A percentile compares a stretch with the other conserved stretches of the same genome.
Evolutionary conservation across 2,113 vertebrate genomes (phyloP).

Genomic region (Glareola pratincola): DNA sequence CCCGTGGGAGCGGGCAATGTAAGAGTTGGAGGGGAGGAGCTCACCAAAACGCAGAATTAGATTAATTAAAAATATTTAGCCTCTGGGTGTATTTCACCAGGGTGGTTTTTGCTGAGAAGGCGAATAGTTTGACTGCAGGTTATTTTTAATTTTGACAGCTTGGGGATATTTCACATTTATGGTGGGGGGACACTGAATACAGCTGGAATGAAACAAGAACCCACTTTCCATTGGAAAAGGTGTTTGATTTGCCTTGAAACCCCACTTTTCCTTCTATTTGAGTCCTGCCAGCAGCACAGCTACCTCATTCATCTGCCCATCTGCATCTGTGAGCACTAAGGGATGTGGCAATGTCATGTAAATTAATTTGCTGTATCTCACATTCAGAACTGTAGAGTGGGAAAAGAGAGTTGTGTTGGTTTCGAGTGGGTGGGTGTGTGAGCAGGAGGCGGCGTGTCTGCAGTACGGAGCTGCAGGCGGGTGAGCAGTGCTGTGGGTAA

Average conservation of each 20-base stretch:
- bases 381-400: background rate
- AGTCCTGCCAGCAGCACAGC: background rate
- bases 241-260: background rate
- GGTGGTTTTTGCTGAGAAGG: background rate
- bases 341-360: background rate
- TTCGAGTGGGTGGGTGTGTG: background rate
- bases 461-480: background rate
- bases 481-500: background rate
- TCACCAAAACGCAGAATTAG: background rate
- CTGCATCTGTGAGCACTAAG: background rate
- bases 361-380: background rate
- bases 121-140: background rate
- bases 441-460: fast-evolving
- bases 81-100: background rate
- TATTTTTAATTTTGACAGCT: background rate
- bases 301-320: background rate
- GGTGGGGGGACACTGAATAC: too few species aligned
- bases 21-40: background rate
- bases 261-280: background rate
- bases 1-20: fast-evolving
- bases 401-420: background rate
- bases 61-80: background rate
- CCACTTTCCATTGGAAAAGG: background rate
- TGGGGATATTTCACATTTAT: background rate
- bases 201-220: background rate